These are phyloP conservation scores for Neoitamus cyanurus DNA, from an alignment of 2,888 invertebrate genomes.

Conservation along the genomic window DNA sequence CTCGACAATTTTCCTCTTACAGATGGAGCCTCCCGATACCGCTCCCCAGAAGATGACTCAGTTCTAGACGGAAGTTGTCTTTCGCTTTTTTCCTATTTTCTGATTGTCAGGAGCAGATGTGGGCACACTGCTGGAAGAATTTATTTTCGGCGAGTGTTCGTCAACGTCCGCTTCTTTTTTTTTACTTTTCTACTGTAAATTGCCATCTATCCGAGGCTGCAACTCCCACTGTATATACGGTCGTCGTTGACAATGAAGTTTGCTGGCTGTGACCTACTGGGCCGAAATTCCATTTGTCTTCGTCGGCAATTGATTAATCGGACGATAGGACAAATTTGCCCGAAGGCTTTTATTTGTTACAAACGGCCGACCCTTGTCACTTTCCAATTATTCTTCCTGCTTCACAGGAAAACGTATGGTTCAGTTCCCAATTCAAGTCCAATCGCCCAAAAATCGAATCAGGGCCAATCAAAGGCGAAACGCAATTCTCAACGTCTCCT, in stretches of 20 bases:
- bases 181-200: conserved; percentile 10
- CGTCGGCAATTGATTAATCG: conserved; percentile 44
- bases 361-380: conserved; percentile 42
- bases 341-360: conserved; percentile 28
- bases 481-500: neutral
- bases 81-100: conserved; percentile 2
- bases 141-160: conserved; percentile 36
- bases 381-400: conserved; percentile 22
- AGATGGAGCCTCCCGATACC: conserved; percentile 16
- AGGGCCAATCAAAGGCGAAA: neutral
- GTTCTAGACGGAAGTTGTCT: conserved; percentile 26
- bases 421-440: neutral
- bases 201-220: neutral
- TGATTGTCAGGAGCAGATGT: conserved; percentile 48
- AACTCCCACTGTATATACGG: neutral
- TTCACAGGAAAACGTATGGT: neutral
- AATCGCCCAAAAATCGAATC: neutral
- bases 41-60: neutral
- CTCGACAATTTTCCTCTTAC: conserved; percentile 28
- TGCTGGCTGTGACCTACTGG: conserved; percentile 14
- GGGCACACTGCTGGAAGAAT: conserved; percentile 41
- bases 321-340: conserved; percentile 41
- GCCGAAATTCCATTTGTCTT: conserved; percentile 42
- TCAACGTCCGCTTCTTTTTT: conserved; percentile 11
- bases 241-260: neutral